phyloP scores from a whole-genome alignment of 2,113 vertebrate species.

The Dicaeum eximium region DNA sequence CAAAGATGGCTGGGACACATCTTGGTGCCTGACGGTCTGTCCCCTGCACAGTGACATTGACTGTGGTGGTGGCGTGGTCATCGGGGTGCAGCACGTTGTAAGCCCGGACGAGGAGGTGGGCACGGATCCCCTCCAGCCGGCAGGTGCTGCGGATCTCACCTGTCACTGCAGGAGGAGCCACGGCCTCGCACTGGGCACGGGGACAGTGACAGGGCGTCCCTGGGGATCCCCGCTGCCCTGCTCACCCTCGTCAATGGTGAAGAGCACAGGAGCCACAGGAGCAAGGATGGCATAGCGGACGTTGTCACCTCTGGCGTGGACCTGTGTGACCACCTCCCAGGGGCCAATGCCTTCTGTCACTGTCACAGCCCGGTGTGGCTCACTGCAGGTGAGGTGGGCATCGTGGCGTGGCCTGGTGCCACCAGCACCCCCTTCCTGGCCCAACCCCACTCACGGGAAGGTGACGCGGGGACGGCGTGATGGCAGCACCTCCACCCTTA shows the following conservation, averaged over 20 bases:
- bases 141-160: conserved; percentile 58
- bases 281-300: conserved; percentile 62
- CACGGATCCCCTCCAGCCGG: neutral
- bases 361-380: neutral
- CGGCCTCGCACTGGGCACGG: accelerated
- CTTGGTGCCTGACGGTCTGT: conserved; percentile 4
- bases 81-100: neutral
- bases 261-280: neutral
- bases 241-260: conserved; percentile 59
- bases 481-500: conserved; percentile 69
- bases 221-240: accelerated
- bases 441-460: conserved; percentile 64
- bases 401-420: neutral
- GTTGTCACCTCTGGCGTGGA: conserved; percentile 33
- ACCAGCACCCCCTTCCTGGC: accelerated
- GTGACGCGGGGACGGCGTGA: neutral
- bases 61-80: neutral
- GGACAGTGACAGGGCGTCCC: neutral
- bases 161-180: conserved; percentile 2
- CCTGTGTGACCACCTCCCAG: conserved; percentile 22
- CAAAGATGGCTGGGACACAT: conserved; percentile 61
- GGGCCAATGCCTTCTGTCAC: conserved; percentile 27
- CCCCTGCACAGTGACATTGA: conserved; percentile 53
- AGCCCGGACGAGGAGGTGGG: conserved; percentile 48
- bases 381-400: neutral